phyloP scores from a whole-genome alignment of 2,113 vertebrate genomes.

The Ellobius talpinus region DNA sequence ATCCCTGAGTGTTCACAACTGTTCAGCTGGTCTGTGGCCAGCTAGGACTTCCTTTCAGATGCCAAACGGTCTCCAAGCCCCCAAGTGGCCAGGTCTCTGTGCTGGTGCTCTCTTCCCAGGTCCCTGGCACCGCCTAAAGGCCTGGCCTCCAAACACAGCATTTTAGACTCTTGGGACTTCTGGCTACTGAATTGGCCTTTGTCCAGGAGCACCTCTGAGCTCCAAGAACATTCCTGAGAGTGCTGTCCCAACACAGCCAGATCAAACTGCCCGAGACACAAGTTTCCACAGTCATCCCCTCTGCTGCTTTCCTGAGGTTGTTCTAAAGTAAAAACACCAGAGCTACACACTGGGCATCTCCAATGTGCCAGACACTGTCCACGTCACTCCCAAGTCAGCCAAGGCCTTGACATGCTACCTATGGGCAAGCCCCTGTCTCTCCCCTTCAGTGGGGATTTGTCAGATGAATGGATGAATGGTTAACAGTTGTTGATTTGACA shows the following conservation, averaged over 20 bases:
- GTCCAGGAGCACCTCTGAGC: conserved; percentile 15
- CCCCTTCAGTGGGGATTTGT: not conserved
- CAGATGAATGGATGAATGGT: not conserved
- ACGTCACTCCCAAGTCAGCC: not conserved
- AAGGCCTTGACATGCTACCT: not conserved
- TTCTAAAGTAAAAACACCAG: not conserved
- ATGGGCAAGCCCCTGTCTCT: not conserved
- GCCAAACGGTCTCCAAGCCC: not conserved
- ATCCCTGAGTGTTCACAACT: not conserved
- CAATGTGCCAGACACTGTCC: not conserved
- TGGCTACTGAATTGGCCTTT: not conserved
- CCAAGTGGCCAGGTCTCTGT: not conserved
- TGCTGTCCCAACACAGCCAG: not conserved
- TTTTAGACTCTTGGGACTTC: not conserved
- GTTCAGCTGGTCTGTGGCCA: not conserved
- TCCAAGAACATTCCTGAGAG: conserved; percentile 62
- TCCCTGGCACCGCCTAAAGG: not conserved
- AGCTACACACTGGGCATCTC: not conserved
- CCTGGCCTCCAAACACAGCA: not conserved
- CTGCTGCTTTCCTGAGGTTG: not conserved
- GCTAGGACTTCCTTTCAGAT: not conserved
- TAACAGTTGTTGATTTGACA: not conserved
- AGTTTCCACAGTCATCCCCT: not conserved
- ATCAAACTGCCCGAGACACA: not conserved
- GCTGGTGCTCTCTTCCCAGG: not conserved